Conservation (phyloP, 2,888 invertebrate genomes). For the Lagria hirta region DNA sequence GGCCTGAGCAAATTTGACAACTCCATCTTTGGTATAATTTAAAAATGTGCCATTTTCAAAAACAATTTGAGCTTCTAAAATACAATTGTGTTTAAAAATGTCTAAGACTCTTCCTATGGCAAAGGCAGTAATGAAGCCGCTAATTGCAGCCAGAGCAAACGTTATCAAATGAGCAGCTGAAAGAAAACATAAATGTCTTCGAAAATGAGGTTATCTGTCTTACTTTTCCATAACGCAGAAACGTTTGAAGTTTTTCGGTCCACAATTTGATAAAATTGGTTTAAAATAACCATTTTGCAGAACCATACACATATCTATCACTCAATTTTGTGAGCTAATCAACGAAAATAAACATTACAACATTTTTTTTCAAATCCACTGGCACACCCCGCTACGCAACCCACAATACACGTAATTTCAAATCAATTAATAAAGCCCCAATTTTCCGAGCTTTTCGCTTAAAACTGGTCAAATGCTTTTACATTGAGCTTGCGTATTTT, state of each 20-base stretch:
- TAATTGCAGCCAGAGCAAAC: constrained; percentile 5
- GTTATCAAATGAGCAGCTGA: constrained; percentile 8
- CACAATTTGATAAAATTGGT: constrained; percentile 21
- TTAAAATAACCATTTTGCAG: constrained; percentile 18
- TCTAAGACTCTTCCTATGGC: constrained; percentile 4
- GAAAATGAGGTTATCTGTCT: too few species aligned
- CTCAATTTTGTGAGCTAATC: constrained; percentile 13
- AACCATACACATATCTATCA: constrained; percentile 7
- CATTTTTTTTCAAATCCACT: constrained; percentile 17
- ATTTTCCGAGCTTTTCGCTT: too few species aligned
- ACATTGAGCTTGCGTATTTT: too few species aligned
- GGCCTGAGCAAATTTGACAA: not conserved
- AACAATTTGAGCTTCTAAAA: constrained; percentile 13
- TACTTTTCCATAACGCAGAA: constrained; percentile 17
- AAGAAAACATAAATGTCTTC: too few species aligned
- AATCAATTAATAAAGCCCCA: too few species aligned
- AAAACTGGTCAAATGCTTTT: too few species aligned
- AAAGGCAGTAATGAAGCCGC: constrained; percentile 16
- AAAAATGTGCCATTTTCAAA: constrained; percentile 7
- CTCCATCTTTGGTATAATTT: not conserved
- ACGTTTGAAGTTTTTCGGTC: constrained; percentile 8
- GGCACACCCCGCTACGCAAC: constrained; percentile 18
- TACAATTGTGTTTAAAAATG: constrained; percentile 14
- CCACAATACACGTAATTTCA: constrained; percentile 17
- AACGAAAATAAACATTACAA: constrained; percentile 26